phyloP scores from a whole-genome alignment of 2,888 invertebrate species.

The Brachypalpus laphriformis region DNA sequence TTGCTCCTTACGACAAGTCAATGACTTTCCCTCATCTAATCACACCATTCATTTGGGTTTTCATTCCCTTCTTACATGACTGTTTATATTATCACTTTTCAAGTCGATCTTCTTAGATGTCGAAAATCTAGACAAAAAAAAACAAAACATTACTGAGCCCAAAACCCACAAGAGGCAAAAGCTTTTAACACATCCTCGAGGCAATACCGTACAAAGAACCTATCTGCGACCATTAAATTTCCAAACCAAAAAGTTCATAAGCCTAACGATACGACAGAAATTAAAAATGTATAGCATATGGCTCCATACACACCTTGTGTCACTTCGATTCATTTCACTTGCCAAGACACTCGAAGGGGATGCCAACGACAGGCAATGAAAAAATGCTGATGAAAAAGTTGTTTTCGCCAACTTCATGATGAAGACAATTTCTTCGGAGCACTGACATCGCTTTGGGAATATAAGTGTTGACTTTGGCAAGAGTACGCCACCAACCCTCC shows the following conservation, averaged over 20 bases:
- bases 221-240: constrained; percentile 20
- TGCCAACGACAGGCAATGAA: constrained; percentile 1
- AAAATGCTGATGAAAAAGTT: constrained; percentile 29
- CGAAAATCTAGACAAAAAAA: neutral
- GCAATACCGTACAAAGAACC: neutral
- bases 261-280: constrained; percentile 25
- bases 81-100: neutral
- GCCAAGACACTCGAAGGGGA: neutral
- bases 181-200: constrained; percentile 1
- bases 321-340: constrained; percentile 47
- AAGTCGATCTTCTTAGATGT: neutral
- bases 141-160: neutral
- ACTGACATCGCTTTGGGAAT: constrained; percentile 26
- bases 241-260: constrained; percentile 22
- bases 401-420: constrained; percentile 26
- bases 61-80: too few relatives aligned
- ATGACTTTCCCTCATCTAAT: too few relatives aligned
- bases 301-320: constrained; percentile 44
- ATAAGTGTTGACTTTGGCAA: constrained; percentile 28
- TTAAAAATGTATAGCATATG: constrained; percentile 45
- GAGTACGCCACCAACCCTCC: neutral
- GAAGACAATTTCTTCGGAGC: constrained; percentile 16
- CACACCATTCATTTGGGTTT: too few relatives aligned
- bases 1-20: too few relatives aligned
- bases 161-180: constrained; percentile 1